These are phyloP conservation scores for Channa argus DNA, from an alignment of 2,113 vertebrate species.

Conservation along the genomic window DNA sequence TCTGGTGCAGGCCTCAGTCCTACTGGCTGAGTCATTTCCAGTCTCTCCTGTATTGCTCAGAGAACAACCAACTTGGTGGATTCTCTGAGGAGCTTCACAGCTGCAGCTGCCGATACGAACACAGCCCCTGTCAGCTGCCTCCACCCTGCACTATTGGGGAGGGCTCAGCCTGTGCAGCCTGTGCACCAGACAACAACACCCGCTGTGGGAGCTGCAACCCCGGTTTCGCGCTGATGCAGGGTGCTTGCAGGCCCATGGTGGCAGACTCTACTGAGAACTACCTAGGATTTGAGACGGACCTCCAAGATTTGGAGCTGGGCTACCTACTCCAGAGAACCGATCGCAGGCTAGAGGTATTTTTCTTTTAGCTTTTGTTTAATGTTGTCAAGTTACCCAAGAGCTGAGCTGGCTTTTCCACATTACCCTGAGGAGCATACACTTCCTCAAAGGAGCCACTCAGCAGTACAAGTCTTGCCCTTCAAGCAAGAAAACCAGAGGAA, in stretches of 20 bases:
- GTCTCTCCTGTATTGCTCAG: constrained; percentile 95
- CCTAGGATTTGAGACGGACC: constrained; percentile 95
- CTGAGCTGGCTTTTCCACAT: constrained; percentile 27
- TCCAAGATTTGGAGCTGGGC: constrained; percentile 94
- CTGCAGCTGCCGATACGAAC: constrained; percentile 92
- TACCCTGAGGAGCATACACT: constrained; percentile 20
- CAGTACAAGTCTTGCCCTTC: constrained; percentile 18
- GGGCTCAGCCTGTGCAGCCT: constrained; percentile 85
- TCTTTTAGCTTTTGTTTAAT: constrained; percentile 45
- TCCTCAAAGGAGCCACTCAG: constrained; percentile 19
- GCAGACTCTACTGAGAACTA: constrained; percentile 97
- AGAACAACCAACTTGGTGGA: constrained; percentile 93
- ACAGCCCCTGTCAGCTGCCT: constrained; percentile 87
- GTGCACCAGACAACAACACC: constrained; percentile 92
- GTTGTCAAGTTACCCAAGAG: constrained; percentile 11
- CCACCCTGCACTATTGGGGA: constrained; percentile 91
- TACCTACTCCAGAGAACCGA: constrained; percentile 93
- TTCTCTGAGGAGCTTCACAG: constrained; percentile 94
- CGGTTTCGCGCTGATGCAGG: constrained; percentile 91
- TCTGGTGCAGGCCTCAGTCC: constrained; percentile 86
- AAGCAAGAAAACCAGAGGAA: neutral
- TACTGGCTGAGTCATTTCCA: constrained; percentile 95
- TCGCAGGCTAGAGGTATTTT: constrained; percentile 87
- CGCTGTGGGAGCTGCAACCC: constrained; percentile 94
- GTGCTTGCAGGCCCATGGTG: constrained; percentile 91